phyloP scores from a whole-genome alignment of 2,113 vertebrate species.

The Mus musculus region DNA sequence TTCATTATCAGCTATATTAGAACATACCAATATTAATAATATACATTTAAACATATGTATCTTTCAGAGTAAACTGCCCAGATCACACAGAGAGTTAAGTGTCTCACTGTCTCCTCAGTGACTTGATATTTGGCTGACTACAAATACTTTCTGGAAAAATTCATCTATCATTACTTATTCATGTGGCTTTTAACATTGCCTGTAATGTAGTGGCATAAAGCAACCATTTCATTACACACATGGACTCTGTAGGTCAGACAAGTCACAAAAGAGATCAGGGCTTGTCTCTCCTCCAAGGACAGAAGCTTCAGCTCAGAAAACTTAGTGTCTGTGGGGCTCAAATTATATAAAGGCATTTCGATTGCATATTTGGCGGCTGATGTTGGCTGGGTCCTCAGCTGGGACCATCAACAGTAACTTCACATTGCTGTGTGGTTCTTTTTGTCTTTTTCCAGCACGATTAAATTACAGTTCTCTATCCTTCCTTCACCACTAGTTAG shows the following conservation, averaged over 20 bases:
- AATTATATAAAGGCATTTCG: neutral
- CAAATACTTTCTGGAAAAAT: conserved; percentile 43
- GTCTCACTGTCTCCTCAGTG: neutral
- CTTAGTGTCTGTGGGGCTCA: neutral
- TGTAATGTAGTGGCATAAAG: neutral
- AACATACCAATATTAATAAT: neutral
- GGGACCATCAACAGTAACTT: neutral
- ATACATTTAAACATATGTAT: neutral
- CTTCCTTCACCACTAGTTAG: conserved; percentile 32
- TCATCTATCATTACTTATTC: neutral
- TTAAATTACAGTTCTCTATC: neutral
- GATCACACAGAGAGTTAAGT: neutral
- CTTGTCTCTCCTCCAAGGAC: neutral
- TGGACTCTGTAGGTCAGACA: neutral
- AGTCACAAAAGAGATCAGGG: neutral
- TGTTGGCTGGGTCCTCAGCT: neutral
- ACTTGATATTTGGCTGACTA: conserved; percentile 4
- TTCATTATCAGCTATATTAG: neutral
- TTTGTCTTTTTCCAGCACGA: neutral
- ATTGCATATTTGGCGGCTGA: neutral
- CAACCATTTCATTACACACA: neutral
- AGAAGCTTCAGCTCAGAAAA: neutral
- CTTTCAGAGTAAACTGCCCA: neutral
- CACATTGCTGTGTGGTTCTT: neutral
- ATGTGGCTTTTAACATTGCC: neutral